A percentile compares a stretch with the other conserved stretches of the same genome.
phyloP scores from a whole-genome alignment of 2,888 invertebrate genomes.

The Rosalia funebris region DNA sequence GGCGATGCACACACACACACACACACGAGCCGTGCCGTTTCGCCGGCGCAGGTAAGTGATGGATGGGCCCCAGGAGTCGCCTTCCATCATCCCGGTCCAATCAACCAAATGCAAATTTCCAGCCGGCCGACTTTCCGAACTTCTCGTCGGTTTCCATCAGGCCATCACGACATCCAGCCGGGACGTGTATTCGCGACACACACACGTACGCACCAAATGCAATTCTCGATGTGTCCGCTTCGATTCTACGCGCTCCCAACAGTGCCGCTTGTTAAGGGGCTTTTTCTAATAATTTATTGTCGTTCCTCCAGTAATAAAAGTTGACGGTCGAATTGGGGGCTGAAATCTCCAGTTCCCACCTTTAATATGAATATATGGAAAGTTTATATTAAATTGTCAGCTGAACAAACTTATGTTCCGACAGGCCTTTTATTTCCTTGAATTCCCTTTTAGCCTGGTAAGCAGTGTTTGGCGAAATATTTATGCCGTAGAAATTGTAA shows the following conservation, averaged over 20 bases:
- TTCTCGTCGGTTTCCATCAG: conserved; percentile 14
- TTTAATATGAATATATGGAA: not conserved
- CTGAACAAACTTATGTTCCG: too few species aligned
- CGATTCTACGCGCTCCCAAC: conserved; percentile 12
- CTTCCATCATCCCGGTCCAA: conserved; percentile 54
- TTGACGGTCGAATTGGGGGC: conserved; percentile 8
- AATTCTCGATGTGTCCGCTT: conserved; percentile 10
- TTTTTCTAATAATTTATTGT: conserved; percentile 17
- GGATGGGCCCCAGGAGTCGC: conserved; percentile 52
- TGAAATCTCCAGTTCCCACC: not conserved
- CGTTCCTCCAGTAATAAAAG: conserved; percentile 11
- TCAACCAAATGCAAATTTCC: conserved; percentile 56
- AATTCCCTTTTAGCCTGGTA: too few species aligned
- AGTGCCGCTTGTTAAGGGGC: conserved; percentile 15
- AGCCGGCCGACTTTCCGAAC: conserved; percentile 6
- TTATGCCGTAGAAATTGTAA: too few species aligned
- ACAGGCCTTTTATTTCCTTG: too few species aligned
- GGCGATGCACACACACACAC: conserved; percentile 45
- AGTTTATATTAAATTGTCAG: too few species aligned
- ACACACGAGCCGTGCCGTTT: conserved; percentile 45
- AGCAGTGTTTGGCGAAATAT: too few species aligned
- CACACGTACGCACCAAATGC: conserved; percentile 8
- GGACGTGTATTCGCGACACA: conserved; percentile 21
- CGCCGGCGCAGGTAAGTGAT: conserved; percentile 51
- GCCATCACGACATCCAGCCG: not conserved